Conservation (phyloP, 2,113 vertebrate species). For the Noturus placidus region DNA sequence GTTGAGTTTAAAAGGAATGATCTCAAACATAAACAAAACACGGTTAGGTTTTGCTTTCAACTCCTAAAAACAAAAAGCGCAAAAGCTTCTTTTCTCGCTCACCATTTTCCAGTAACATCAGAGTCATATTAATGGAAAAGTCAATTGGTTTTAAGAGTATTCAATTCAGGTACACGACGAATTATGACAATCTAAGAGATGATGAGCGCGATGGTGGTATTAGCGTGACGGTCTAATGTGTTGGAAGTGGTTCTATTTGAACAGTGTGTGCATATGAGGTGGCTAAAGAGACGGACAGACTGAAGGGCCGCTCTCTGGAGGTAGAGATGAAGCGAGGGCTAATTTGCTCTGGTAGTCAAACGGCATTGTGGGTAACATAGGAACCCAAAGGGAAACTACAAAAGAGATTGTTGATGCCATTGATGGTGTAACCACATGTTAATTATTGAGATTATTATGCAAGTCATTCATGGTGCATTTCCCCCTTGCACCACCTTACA, state of each 20-base stretch:
- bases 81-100: too few species aligned
- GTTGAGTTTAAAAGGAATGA: too few species aligned
- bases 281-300: not conserved
- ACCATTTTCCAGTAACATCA: too few species aligned
- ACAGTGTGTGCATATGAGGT: not conserved
- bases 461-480: not conserved
- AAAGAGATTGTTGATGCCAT: not conserved
- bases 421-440: not conserved
- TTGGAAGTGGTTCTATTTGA: not conserved
- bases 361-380: not conserved
- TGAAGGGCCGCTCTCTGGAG: not conserved
- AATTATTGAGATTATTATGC: not conserved
- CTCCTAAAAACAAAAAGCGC: too few species aligned
- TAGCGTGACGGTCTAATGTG: not conserved
- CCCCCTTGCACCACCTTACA: not conserved
- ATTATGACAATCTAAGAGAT: not conserved
- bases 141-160: too few species aligned
- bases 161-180: not conserved
- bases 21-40: too few species aligned
- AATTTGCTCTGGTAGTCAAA: not conserved
- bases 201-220: not conserved
- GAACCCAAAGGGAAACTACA: not conserved
- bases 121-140: too few species aligned
- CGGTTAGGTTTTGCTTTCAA: too few species aligned
- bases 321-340: not conserved